Evolutionary conservation across 2,113 vertebrate species (phyloP).

Genomic region (Columba janthina): DNA sequence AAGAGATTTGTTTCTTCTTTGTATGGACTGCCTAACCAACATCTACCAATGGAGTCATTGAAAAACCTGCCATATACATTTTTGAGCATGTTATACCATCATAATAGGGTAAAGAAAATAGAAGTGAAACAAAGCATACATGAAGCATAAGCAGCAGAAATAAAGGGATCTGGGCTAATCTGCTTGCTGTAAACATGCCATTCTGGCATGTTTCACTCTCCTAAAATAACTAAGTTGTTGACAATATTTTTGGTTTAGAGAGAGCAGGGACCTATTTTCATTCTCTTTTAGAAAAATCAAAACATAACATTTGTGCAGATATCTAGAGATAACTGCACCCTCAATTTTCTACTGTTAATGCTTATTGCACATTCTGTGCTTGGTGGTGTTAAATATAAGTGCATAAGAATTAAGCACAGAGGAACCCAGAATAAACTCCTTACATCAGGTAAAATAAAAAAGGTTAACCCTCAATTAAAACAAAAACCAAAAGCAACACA

Average conservation of each 20-base stretch:
- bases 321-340: not conserved
- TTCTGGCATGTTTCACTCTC: slow-evolving; percentile 40
- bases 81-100: not conserved
- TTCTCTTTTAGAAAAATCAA: slow-evolving; percentile 31
- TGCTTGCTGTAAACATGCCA: slow-evolving; percentile 8
- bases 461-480: not conserved
- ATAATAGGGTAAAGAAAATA: not conserved
- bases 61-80: not conserved
- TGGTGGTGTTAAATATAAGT: slow-evolving; percentile 11
- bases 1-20: not conserved
- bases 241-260: not conserved
- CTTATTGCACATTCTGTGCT: not conserved
- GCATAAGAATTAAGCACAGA: not conserved
- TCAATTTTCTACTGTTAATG: slow-evolving; percentile 10
- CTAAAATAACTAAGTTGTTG: not conserved
- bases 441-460: not conserved
- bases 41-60: not conserved
- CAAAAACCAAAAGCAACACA: not conserved
- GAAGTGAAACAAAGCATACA: not conserved
- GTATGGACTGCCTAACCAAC: not conserved
- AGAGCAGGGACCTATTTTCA: not conserved
- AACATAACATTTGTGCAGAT: not conserved
- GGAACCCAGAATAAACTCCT: not conserved
- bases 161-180: not conserved
- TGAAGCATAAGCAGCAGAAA: not conserved